Conservation (phyloP, 2,113 vertebrate genomes). For the Puma concolor region DNA sequence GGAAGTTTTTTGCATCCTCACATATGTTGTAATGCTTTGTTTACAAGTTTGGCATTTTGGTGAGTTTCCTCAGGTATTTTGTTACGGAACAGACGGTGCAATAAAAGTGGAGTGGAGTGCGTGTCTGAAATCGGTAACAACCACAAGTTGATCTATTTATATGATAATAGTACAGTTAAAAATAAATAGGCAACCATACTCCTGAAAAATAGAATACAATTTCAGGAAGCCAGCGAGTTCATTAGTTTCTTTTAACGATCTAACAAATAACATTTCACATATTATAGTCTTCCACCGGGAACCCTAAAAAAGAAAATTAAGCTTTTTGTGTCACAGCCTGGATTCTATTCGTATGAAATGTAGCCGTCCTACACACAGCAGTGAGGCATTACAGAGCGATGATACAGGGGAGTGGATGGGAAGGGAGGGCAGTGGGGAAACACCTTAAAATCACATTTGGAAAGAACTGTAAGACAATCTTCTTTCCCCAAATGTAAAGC, state of each 20-base stretch:
- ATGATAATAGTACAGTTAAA: conserved; percentile 55
- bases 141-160: conserved; percentile 46
- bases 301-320: background rate
- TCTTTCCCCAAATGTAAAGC: background rate
- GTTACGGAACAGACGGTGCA: background rate
- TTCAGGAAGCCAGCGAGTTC: background rate
- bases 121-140: conserved; percentile 22
- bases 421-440: background rate
- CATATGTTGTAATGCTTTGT: background rate
- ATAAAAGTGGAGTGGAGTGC: background rate
- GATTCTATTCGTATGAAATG: conserved; percentile 19
- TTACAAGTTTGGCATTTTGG: background rate
- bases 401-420: background rate
- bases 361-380: conserved; percentile 13
- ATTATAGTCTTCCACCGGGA: conserved; percentile 16
- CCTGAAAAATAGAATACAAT: conserved; percentile 46
- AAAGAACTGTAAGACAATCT: background rate
- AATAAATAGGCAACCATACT: conserved; percentile 29
- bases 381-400: background rate
- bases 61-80: background rate
- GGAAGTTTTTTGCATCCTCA: background rate
- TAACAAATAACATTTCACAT: conserved; percentile 35
- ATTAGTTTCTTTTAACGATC: conserved; percentile 40
- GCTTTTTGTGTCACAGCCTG: conserved; percentile 3
- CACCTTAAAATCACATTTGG: background rate